Evolutionary conservation across 1,140 invertebrate species (phyloP).

Genomic region (Eumaeus atala): DNA sequence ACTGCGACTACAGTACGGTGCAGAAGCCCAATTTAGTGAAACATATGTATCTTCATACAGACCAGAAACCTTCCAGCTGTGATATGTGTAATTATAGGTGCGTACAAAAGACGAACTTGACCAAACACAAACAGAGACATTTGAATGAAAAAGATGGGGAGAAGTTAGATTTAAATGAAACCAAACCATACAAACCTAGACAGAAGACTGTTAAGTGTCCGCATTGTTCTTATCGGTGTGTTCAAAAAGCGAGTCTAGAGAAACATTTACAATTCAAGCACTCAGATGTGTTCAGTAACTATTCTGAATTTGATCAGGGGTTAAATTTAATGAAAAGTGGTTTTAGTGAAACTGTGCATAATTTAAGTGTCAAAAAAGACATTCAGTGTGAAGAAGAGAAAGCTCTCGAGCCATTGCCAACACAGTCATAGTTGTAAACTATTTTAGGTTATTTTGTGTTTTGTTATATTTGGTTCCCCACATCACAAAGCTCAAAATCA

Average conservation of each 20-base stretch:
- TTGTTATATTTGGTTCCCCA: neutral
- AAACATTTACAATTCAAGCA: constrained; percentile 68
- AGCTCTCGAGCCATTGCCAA: neutral
- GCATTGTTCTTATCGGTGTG: constrained; percentile 58
- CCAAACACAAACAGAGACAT: constrained; percentile 69
- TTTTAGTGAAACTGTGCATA: constrained; percentile 37
- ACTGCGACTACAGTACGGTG: constrained; percentile 76
- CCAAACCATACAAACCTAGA: constrained; percentile 60
- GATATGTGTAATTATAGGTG: constrained; percentile 76
- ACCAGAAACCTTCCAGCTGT: constrained; percentile 78
- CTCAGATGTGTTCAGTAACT: constrained; percentile 12
- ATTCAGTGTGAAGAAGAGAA: neutral
- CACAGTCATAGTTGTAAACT: constrained; percentile 2
- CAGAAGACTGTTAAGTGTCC: constrained; percentile 62
- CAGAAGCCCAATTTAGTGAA: constrained; percentile 77
- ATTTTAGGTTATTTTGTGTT: neutral
- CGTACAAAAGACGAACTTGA: constrained; percentile 70
- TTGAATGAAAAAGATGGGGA: constrained; percentile 60
- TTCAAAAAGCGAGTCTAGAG: constrained; percentile 62
- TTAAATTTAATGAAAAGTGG: constrained; percentile 32
- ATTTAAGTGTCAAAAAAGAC: constrained; percentile 56
- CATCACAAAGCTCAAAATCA: neutral
- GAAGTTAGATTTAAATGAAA: constrained; percentile 46
- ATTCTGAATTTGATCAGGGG: constrained; percentile 17
- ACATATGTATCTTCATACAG: constrained; percentile 79